Evolutionary conservation across 2,888 invertebrate species (phyloP), one percentile per base, ranked within the genome.

Genomic region (Sinotaia quadrata): DNA sequence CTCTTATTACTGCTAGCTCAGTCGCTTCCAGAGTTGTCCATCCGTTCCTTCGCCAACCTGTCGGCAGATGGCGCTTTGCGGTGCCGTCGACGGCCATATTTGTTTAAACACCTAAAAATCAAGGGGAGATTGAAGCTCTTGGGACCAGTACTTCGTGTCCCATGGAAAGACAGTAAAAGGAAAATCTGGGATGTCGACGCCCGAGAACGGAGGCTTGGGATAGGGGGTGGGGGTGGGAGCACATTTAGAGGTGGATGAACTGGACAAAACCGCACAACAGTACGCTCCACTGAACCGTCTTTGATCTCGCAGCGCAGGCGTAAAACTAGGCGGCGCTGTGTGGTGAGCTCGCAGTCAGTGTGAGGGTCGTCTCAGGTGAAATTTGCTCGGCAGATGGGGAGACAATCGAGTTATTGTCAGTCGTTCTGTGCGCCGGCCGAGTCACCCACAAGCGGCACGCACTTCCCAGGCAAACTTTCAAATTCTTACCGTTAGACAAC

Each of bases 321-420:
- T 34, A 18, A 57, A 57, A n/a, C 33, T 34, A 33, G 34, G 31
- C 57, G 34, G 57, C 33, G 34, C 57, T 57, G 57, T 33, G n/a
- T 34, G 18, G 33, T 34, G 61, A n/a, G 29, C 24, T 60, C 59
- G 61, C 21, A 47, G 15, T 29, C 21, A 47, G 15, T 29, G 29
- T 58, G 24, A 7, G 44, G 61, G 49, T 27, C 54, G 54, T n/a
- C 44, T 69, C 69, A 69, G 69, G 69, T 63, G 69, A 69, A 24
- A 44, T 58, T 63, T 63, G 57, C 63, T 41, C 58, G 63, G 57
- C 69, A 69, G 69, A 69, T 69, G 69, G 27, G 58, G 12, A 29
- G 34, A 69, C 63, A 69, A 69, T 58, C 33, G 58, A 33, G 7
- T 49, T 49, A 63, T 69, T 63, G 63, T 69, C 27, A 33, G 21